Percentiles rank a stretch among this genome's conserved stretches.
These are phyloP conservation scores for Felis catus DNA, from an alignment of 2,113 vertebrate genomes.

Conservation along the genomic window DNA sequence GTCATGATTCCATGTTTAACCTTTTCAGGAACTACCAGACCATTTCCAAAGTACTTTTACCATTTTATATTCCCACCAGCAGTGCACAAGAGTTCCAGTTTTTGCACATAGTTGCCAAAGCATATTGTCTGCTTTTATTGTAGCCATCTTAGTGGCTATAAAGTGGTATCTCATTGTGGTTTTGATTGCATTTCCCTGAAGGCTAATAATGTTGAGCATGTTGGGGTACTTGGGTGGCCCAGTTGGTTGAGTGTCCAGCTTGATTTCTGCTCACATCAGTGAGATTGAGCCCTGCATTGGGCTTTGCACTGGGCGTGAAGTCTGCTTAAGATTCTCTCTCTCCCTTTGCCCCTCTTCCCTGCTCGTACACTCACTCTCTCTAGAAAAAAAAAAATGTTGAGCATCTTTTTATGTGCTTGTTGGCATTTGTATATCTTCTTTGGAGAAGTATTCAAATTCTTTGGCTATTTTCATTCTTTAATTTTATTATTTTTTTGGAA, in stretches of 20 bases:
- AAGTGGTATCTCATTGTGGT: background rate
- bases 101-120: background rate
- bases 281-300: too few relatives aligned
- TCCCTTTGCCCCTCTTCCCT: too few relatives aligned
- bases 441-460: background rate
- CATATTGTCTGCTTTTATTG: background rate
- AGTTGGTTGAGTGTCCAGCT: too few relatives aligned
- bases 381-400: background rate
- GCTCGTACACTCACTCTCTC: too few relatives aligned
- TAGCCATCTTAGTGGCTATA: background rate
- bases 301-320: too few relatives aligned
- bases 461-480: background rate
- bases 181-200: background rate
- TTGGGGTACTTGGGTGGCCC: background rate
- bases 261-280: too few relatives aligned
- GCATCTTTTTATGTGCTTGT: background rate
- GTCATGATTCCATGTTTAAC: constrained; percentile 7
- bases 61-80: constrained; percentile 2
- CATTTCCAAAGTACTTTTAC: background rate
- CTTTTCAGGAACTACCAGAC: constrained; percentile 3
- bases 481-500: too few relatives aligned
- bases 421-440: background rate
- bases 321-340: too few relatives aligned
- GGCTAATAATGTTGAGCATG: background rate
- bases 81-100: background rate